phyloP scores from a whole-genome alignment of 2,797 vertebrate species.

The Chromis chromis region DNA sequence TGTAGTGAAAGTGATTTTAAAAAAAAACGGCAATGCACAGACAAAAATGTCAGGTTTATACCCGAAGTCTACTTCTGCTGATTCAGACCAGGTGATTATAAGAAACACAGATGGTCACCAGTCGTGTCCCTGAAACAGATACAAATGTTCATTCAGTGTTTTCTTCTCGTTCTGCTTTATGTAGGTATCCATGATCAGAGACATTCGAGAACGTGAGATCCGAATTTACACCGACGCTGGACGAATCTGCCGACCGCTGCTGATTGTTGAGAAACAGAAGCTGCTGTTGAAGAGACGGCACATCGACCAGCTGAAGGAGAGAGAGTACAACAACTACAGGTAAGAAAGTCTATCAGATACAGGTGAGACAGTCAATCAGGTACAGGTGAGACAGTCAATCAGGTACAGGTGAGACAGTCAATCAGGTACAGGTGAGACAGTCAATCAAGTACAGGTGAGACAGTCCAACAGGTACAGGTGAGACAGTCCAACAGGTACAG shows the following conservation, averaged over 20 bases:
- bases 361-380: not conserved
- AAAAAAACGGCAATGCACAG: too few species aligned
- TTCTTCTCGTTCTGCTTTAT: not conserved
- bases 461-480: not conserved
- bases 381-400: not conserved
- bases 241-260: slow-evolving; percentile 94
- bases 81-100: too few species aligned
- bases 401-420: not conserved
- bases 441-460: too few species aligned
- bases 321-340: slow-evolving; percentile 99
- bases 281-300: slow-evolving; percentile 95
- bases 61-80: too few species aligned
- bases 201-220: slow-evolving; percentile 97
- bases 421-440: not conserved
- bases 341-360: slow-evolving; percentile 17
- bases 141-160: too few species aligned
- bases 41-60: too few species aligned
- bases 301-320: slow-evolving; percentile 97
- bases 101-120: too few species aligned
- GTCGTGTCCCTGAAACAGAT: too few species aligned
- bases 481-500: not conserved
- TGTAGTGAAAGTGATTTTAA: too few species aligned
- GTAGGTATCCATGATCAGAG: slow-evolving; percentile 98
- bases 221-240: slow-evolving; percentile 98
- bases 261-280: slow-evolving; percentile 98